Evolutionary conservation across 2,113 vertebrate species (phyloP).

Genomic region (Sinosuthora webbiana): DNA sequence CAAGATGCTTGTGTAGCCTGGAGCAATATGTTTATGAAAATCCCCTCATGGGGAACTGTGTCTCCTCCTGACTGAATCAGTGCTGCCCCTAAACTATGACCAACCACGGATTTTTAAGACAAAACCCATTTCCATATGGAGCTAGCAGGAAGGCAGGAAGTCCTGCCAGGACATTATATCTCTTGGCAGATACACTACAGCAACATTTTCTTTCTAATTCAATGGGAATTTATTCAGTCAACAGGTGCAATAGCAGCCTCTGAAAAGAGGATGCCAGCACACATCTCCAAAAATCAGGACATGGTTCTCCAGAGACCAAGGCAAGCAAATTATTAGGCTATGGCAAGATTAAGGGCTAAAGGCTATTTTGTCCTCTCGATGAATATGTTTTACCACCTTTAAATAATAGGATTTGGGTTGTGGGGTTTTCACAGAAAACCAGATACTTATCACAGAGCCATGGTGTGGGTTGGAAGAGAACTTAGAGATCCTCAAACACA

Average conservation of each 20-base stretch:
- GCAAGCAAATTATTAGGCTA: background rate
- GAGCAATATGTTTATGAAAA: background rate
- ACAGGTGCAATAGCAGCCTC: background rate
- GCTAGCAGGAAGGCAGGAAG: slow-evolving; percentile 1
- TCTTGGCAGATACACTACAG: slow-evolving; percentile 3
- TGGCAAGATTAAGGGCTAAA: background rate
- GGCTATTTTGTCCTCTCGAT: background rate
- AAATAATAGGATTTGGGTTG: background rate
- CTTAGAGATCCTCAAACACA: background rate
- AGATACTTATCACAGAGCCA: background rate
- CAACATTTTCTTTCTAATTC: slow-evolving; percentile 8
- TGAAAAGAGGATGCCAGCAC: background rate
- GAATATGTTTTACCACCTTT: background rate
- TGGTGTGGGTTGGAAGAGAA: background rate
- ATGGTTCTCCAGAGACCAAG: background rate
- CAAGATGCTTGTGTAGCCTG: background rate
- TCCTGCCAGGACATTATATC: background rate
- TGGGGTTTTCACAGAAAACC: background rate
- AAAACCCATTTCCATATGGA: background rate
- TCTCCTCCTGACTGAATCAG: background rate
- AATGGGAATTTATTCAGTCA: slow-evolving; percentile 4
- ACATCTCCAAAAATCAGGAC: background rate
- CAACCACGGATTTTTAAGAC: slow-evolving; percentile 8
- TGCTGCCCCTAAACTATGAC: background rate
- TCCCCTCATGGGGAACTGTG: background rate